These are phyloP conservation scores for Chrysemys picta DNA, from an alignment of 2,113 vertebrate species.

Conservation along the genomic window DNA sequence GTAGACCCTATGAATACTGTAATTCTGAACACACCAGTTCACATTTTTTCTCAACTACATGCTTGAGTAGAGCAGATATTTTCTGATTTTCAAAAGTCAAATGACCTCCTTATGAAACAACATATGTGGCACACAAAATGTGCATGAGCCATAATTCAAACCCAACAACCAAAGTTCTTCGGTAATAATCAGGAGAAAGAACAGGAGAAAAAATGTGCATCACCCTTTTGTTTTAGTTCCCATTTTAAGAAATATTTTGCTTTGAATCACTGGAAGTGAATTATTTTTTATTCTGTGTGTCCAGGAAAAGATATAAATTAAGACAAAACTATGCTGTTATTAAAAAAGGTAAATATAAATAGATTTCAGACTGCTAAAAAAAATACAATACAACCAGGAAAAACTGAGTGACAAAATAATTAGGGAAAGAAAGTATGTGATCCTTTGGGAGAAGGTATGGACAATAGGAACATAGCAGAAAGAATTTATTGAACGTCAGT, in stretches of 20 bases:
- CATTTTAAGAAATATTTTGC: not conserved
- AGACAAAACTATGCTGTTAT: not conserved
- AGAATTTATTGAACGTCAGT: not conserved
- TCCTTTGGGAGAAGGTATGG: not conserved
- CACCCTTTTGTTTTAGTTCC: not conserved
- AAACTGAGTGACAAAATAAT: not conserved
- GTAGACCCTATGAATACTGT: not conserved
- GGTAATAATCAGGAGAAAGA: not conserved
- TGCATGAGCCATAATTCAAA: not conserved
- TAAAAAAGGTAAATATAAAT: not conserved
- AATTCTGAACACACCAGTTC: not conserved
- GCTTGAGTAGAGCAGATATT: not conserved
- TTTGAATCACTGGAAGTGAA: not conserved
- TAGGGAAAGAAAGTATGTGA: not conserved
- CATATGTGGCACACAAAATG: not conserved
- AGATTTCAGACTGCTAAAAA: not conserved
- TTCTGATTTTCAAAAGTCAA: not conserved
- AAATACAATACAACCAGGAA: not conserved
- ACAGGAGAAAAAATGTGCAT: not conserved
- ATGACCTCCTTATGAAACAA: not conserved
- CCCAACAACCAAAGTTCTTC: not conserved
- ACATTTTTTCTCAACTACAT: not conserved
- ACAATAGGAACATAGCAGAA: not conserved
- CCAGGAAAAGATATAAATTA: not conserved
- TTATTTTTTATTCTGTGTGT: not conserved